Evolutionary conservation across 2,888 invertebrate species (phyloP).

Genomic region (Lithophane leautieri): DNA sequence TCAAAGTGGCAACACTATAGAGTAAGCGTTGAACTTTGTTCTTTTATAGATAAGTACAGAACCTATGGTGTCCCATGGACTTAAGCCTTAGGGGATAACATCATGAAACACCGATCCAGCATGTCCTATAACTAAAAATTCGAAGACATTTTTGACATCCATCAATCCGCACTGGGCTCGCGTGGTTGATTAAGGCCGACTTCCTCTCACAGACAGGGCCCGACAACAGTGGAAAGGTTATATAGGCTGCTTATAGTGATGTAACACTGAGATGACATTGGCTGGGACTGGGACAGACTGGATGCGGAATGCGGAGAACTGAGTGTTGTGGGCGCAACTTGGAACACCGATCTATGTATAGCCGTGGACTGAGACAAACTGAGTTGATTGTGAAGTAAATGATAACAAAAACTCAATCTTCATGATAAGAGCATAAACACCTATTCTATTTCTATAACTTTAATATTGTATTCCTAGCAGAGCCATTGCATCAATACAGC

Average conservation of each 20-base stretch:
- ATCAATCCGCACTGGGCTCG: no score
- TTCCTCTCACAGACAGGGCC: no score
- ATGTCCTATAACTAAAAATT: neutral
- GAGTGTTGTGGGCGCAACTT: neutral
- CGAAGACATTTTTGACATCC: neutral
- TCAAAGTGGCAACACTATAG: neutral
- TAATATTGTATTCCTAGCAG: slow-evolving; percentile 14
- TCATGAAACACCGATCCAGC: neutral
- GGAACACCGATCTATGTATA: neutral
- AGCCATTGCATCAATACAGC: neutral
- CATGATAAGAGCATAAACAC: neutral
- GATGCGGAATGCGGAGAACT: no score
- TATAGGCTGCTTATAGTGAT: neutral
- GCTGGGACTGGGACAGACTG: neutral
- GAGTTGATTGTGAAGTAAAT: slow-evolving; percentile 1
- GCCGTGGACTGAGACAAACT: neutral
- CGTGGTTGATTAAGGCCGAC: no score
- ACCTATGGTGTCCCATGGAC: no score
- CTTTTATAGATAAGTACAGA: neutral
- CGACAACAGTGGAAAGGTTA: neutral
- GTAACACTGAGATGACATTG: neutral
- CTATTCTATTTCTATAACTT: slow-evolving; percentile 22
- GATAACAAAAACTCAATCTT: neutral
- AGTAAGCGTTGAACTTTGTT: neutral
- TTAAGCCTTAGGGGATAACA: neutral